Percentiles rank a stretch among this genome's conserved stretches.
phyloP scores from a whole-genome alignment of 2,888 invertebrate species.

The Mantis religiosa region DNA sequence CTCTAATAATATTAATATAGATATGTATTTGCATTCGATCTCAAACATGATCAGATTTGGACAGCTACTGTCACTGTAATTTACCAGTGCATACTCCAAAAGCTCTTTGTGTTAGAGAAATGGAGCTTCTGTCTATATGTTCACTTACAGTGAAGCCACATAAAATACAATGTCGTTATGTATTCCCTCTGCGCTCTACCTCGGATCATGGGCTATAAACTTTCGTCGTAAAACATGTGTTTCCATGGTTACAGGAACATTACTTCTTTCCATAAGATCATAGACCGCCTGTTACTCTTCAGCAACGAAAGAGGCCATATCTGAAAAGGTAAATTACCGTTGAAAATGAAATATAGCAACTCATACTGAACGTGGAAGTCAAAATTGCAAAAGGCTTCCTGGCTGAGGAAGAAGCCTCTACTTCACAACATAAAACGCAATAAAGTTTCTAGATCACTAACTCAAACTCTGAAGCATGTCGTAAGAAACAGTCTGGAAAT shows the following conservation, averaged over 20 bases:
- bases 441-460: neutral
- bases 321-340: neutral
- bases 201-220: neutral
- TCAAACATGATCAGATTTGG: no score
- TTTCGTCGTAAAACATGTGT: neutral
- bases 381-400: neutral
- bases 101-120: no score
- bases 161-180: neutral
- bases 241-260: neutral
- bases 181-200: neutral
- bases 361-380: neutral
- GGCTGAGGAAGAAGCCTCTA: neutral
- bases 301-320: neutral
- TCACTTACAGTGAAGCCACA: neutral
- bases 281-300: neutral
- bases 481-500: neutral
- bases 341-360: neutral
- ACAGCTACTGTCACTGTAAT: no score
- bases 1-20: no score
- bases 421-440: neutral
- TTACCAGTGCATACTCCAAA: no score
- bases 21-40: no score
- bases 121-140: neutral
- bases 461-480: neutral
- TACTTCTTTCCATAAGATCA: constrained; percentile 31